Base-by-base conservation (phyloP, 1,140 invertebrate genomes). In the Rhizoglyphus robini region DNA sequence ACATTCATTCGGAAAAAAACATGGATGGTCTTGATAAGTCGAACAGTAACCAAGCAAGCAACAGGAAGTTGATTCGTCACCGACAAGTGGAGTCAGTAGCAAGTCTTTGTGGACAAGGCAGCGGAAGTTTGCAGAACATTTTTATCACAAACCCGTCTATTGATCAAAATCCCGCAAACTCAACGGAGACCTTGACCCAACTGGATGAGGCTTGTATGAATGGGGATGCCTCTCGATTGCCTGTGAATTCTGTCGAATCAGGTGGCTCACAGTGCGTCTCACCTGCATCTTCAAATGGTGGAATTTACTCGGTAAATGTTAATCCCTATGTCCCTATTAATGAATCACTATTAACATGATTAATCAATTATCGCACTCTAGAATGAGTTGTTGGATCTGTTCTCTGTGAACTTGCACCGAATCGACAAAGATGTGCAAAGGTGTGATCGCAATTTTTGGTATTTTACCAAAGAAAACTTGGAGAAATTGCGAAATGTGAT, bases 371-470 rank as follows among this genome's bases (percentile, higher is more conserved):
- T 58, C 20, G 5, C 8, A 25, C 20, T 8, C 8, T 25, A 66
- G 48, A 69, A 63, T 64, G 59, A 62, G 73, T 74, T 94, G 46
- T 76, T 95, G 49, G 88, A 94, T 71, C 83, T 81, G 62, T 95
- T 95, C 72, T 88, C 87, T 0, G 74, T 92, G 25, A 96, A 96
- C 76, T 75, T 96, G 0, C 91, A 96, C 76, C 81, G 92, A 27
- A 96, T 96, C 68, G 92, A 96, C 74, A 96, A 96, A 76, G 92
- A 96, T 76, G 92, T 96, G 3, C 88, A 93, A 75, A 77, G 92
- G 65, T 96, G 92, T 77, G 92, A 96, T 77, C 78, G 92, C 61
- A 94, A 93, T 74, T 91, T 92, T 74, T 86, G 83, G 76, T 96
- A 94, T 76, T 96, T 96, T 76, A 79, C 77, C 1, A 83, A 81